Conservation (phyloP, 2,888 invertebrate species). For the Tipula unca region DNA sequence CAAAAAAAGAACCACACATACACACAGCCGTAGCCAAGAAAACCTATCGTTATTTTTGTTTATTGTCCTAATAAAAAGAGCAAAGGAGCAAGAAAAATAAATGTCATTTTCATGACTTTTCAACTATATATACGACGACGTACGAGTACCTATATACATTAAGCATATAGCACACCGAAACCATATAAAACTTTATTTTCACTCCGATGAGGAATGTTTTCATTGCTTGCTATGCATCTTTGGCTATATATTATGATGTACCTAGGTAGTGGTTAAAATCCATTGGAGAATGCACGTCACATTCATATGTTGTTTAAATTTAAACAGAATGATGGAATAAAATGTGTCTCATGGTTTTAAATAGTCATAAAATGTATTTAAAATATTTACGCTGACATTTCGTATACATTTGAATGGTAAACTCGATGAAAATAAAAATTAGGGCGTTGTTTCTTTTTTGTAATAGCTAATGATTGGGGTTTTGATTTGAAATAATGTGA, state of each 20-base stretch:
- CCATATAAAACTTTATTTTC: background rate
- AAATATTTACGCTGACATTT: background rate
- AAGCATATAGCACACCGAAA: background rate
- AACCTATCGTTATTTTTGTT: background rate
- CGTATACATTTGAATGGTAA: too few relatives aligned
- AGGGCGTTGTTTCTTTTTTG: too few relatives aligned
- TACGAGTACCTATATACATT: background rate
- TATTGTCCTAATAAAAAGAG: background rate
- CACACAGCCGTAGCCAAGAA: background rate
- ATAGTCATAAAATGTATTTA: background rate
- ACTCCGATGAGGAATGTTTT: background rate
- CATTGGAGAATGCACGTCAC: background rate
- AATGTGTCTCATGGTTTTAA: background rate
- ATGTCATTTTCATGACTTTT: background rate
- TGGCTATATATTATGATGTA: background rate
- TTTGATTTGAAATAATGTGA: too few relatives aligned
- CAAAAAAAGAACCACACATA: background rate
- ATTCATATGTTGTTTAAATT: background rate
- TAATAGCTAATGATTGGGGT: too few relatives aligned
- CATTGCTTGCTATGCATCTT: background rate
- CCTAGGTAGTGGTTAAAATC: background rate
- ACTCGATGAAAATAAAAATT: too few relatives aligned
- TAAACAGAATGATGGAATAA: background rate
- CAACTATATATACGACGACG: background rate
- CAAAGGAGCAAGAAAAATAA: background rate